A percentile compares a stretch with the other conserved stretches of the same genome.
phyloP scores from a whole-genome alignment of 2,888 invertebrate species.

The Eurytoma californica region DNA sequence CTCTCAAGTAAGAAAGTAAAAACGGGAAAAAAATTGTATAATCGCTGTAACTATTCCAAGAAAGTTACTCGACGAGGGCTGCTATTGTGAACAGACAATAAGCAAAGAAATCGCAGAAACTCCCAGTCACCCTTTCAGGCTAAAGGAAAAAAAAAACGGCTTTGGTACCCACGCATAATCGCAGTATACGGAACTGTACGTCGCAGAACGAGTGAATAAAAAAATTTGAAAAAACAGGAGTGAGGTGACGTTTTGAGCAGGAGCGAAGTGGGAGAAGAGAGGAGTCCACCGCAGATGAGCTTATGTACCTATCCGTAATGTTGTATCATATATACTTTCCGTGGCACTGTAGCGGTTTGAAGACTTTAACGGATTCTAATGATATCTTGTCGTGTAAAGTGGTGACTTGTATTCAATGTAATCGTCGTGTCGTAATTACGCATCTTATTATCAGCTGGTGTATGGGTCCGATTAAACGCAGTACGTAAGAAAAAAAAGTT shows the following conservation, averaged over 20 bases:
- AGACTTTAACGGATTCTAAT: no score
- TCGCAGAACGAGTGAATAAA: neutral
- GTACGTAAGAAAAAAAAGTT: constrained; percentile 56
- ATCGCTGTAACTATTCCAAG: constrained; percentile 42
- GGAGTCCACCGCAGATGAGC: neutral
- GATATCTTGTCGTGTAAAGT: constrained; percentile 22
- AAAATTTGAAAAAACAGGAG: neutral
- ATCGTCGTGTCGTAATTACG: constrained; percentile 56
- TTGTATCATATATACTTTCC: constrained; percentile 37
- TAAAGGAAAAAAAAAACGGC: constrained; percentile 41
- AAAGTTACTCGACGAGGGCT: constrained; percentile 65
- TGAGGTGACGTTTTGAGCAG: no score
- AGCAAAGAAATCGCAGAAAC: constrained; percentile 67
- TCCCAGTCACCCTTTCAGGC: constrained; percentile 51
- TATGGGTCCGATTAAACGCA: constrained; percentile 72
- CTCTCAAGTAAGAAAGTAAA: neutral
- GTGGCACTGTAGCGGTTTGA: neutral
- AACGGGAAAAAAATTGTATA: constrained; percentile 25
- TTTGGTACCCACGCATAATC: neutral
- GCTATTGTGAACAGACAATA: constrained; percentile 75
- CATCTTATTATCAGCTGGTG: constrained; percentile 71
- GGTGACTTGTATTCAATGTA: constrained; percentile 34
- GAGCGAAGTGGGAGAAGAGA: no score
- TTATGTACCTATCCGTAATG: neutral
- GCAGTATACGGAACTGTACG: no score